A percentile compares a stretch with the other conserved stretches of the same genome.
Evolutionary conservation across 2,888 invertebrate genomes (phyloP).

Genomic region (Desoria tigrina): DNA sequence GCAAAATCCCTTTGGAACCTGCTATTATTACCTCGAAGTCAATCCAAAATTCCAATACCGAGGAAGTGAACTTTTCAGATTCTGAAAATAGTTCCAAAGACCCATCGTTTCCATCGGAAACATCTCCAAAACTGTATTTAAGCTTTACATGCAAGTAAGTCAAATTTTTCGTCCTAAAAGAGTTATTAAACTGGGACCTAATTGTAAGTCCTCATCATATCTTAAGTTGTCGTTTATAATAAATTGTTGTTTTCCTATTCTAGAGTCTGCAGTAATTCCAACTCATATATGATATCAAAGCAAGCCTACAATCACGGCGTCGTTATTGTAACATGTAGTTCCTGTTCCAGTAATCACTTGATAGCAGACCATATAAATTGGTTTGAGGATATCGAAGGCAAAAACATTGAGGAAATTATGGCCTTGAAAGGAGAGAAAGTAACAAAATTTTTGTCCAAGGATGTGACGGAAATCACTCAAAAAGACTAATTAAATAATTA

Average conservation of each 20-base stretch:
- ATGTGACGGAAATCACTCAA: constrained; percentile 43
- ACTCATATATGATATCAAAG: constrained; percentile 79
- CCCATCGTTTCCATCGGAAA: not conserved
- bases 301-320: constrained; percentile 83
- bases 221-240: too few relatives aligned
- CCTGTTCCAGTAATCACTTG: constrained; percentile 85
- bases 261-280: constrained; percentile 56
- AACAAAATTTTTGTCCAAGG: constrained; percentile 28
- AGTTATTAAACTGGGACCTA: too few relatives aligned
- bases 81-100: not conserved
- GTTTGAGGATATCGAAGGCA: constrained; percentile 73
- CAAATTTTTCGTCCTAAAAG: not conserved
- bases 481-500: constrained; percentile 17
- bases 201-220: too few relatives aligned
- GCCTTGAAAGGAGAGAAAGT: constrained; percentile 84
- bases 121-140: constrained; percentile 30
- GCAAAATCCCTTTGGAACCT: too few relatives aligned
- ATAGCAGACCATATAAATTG: constrained; percentile 96
- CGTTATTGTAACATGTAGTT: constrained; percentile 85
- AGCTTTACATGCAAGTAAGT: constrained; percentile 51
- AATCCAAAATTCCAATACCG: too few relatives aligned
- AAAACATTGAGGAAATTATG: constrained; percentile 88
- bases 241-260: too few relatives aligned
- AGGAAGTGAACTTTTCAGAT: too few relatives aligned
- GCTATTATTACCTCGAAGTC: too few relatives aligned